These are phyloP conservation scores for Okapia johnstoni DNA, from an alignment of 2,113 vertebrate species.

Conservation along the genomic window DNA sequence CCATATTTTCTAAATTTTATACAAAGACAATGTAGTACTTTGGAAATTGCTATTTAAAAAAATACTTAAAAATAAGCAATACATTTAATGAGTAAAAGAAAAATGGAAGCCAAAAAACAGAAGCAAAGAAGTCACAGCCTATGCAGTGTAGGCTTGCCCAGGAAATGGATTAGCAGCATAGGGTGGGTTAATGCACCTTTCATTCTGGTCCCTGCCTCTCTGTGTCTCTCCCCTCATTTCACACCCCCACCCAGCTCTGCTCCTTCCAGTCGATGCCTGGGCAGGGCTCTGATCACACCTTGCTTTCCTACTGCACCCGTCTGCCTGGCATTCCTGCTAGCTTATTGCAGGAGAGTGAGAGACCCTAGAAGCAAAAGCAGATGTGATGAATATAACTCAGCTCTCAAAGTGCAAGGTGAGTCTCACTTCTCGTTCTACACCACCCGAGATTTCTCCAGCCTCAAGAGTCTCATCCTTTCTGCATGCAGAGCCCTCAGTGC, in stretches of 20 bases:
- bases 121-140: not conserved
- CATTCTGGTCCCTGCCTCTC: not conserved
- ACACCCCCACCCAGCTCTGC: not conserved
- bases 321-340: not conserved
- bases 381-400: not conserved
- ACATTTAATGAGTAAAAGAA: not conserved
- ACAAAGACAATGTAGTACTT: not conserved
- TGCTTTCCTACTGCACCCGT: not conserved
- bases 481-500: not conserved
- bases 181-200: fast-evolving
- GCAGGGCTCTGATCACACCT: not conserved
- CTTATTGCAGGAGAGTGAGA: not conserved
- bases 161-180: fast-evolving
- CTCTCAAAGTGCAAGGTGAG: not conserved
- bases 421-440: not conserved
- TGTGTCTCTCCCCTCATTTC: not conserved
- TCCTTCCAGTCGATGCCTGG: not conserved
- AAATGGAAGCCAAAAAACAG: not conserved
- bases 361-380: not conserved
- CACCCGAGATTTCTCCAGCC: not conserved
- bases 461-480: not conserved
- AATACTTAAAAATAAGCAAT: not conserved
- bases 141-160: fast-evolving
- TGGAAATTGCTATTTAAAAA: not conserved
- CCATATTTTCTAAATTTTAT: not conserved